Conservation (phyloP, 1,140 invertebrate genomes). For the Papilio helenus region DNA sequence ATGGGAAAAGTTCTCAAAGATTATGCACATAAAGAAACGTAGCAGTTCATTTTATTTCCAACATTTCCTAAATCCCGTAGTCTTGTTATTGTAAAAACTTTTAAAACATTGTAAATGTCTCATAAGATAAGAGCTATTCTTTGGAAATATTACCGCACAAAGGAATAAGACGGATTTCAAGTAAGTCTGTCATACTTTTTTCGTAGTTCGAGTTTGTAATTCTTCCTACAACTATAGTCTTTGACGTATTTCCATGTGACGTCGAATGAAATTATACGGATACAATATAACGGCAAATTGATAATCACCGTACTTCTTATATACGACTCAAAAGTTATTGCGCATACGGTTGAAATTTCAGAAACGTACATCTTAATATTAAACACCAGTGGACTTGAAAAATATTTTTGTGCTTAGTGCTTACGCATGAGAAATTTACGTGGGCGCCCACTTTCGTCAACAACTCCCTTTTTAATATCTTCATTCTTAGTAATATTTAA, state of each 20-base stretch:
- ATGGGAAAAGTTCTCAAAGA: neutral
- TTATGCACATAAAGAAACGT: neutral
- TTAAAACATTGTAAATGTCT: neutral
- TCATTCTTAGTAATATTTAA: neutral
- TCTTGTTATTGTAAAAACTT: neutral
- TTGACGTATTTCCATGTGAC: neutral
- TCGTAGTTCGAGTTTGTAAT: neutral
- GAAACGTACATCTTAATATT: neutral
- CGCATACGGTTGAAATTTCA: neutral
- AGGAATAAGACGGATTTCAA: neutral
- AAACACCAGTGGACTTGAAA: neutral
- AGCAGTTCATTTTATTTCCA: neutral
- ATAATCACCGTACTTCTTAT: neutral
- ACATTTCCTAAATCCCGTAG: neutral
- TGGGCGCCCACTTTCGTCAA: constrained; percentile 10
- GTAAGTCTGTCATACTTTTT: neutral
- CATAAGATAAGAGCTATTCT: neutral
- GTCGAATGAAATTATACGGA: neutral
- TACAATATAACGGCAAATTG: constrained; percentile 1
- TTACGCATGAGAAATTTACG: neutral
- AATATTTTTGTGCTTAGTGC: neutral
- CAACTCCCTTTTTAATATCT: neutral
- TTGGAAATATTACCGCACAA: neutral
- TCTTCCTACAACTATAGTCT: neutral
- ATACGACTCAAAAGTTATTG: neutral